A percentile compares a stretch with the other conserved stretches of the same genome.
Conservation (phyloP, 1,140 invertebrate species). For the Paracyclopina nana region DNA sequence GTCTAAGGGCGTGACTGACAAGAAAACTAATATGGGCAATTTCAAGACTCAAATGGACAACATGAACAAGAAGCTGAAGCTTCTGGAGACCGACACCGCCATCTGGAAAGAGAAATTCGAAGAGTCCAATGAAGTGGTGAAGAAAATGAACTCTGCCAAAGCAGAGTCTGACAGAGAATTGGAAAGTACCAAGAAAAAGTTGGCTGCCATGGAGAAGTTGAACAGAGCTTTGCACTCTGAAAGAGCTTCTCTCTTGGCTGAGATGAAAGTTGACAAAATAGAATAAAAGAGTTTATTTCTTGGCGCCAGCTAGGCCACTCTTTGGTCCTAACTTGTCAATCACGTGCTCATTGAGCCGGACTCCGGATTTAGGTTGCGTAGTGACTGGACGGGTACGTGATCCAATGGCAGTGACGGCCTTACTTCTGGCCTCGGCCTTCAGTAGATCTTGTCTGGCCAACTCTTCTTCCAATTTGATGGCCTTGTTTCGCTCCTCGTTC, state of each 20-base stretch:
- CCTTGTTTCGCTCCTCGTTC: conserved; percentile 3
- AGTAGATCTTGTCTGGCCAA: too few species aligned
- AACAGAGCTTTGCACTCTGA: conserved; percentile 7
- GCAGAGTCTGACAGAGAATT: conserved; percentile 3
- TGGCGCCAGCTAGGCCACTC: too few species aligned
- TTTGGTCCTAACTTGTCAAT: too few species aligned
- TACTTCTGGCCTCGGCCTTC: too few species aligned
- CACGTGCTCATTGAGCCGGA: too few species aligned
- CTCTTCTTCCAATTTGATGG: background rate
- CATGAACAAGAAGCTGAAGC: background rate
- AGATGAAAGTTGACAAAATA: too few species aligned
- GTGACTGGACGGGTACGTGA: too few species aligned
- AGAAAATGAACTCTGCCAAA: conserved; percentile 9
- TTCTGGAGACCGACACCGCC: conserved; percentile 1
- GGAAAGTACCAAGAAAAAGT: conserved; percentile 8
- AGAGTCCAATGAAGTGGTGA: conserved; percentile 3
- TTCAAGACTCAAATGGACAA: conserved; percentile 7
- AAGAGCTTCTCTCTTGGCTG: too few species aligned
- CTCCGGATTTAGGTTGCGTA: too few species aligned
- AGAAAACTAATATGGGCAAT: background rate
- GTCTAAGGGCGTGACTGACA: background rate
- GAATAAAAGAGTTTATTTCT: too few species aligned
- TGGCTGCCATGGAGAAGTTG: conserved; percentile 10
- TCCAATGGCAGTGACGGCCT: too few species aligned
- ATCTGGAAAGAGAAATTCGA: conserved; percentile 10